Evolutionary conservation across 2,888 invertebrate species (phyloP).

Genomic region (Nomada flava): DNA sequence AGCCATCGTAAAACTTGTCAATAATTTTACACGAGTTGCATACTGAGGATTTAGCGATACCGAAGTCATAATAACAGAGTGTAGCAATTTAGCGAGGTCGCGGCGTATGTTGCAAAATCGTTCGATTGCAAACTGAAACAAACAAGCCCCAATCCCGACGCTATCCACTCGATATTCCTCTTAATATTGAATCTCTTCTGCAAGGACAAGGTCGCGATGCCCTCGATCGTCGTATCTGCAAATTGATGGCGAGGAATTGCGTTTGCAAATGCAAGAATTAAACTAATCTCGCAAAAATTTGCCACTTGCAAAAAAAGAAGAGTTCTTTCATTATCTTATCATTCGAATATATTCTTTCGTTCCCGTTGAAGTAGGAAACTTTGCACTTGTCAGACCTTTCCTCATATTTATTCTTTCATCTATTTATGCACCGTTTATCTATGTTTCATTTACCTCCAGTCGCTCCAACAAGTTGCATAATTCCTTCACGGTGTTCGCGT

Average conservation of each 20-base stretch:
- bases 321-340: background rate
- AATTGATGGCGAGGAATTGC: too few relatives aligned
- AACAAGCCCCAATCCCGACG: constrained; percentile 15
- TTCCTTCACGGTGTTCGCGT: constrained; percentile 23
- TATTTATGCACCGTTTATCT: background rate
- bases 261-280: too few relatives aligned
- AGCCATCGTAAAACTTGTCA: too few relatives aligned
- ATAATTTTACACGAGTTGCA: background rate
- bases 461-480: constrained; percentile 63
- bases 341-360: too few relatives aligned
- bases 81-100: constrained; percentile 27
- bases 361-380: too few relatives aligned
- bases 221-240: background rate
- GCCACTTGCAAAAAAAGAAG: background rate
- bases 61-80: background rate
- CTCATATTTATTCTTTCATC: constrained; percentile 2
- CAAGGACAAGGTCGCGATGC: constrained; percentile 20
- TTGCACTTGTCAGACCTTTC: background rate
- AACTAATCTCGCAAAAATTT: background rate
- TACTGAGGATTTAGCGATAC: background rate
- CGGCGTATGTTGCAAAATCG: constrained; percentile 28
- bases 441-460: constrained; percentile 43
- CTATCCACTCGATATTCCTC: constrained; percentile 6
- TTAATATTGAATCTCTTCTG: constrained; percentile 7
- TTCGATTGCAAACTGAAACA: constrained; percentile 21